Evolutionary conservation across 2,113 vertebrate genomes (phyloP).

Genomic region (Echinops telfairi): DNA sequence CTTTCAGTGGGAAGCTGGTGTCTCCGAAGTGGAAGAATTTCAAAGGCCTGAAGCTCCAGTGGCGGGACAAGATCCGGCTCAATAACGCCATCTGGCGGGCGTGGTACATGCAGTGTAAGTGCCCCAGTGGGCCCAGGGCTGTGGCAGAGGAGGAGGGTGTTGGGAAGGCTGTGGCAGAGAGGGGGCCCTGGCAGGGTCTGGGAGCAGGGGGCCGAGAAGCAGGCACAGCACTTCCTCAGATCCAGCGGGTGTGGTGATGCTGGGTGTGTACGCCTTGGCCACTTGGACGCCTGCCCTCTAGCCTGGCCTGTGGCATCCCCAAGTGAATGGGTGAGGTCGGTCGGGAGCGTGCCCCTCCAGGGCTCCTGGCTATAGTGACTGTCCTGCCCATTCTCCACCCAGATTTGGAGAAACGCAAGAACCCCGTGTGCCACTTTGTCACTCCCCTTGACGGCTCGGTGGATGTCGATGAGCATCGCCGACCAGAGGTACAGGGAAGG

Average conservation of each 20-base stretch:
- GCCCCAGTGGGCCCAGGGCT: not conserved
- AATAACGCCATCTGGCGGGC: slow-evolving; percentile 99
- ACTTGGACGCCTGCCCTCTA: not conserved
- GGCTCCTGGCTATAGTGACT: not conserved
- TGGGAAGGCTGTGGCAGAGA: not conserved
- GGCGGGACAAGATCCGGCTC: slow-evolving; percentile 99
- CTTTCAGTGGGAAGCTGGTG: slow-evolving; percentile 95
- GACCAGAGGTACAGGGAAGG: slow-evolving; percentile 89
- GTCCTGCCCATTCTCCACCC: not conserved
- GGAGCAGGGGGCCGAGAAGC: not conserved
- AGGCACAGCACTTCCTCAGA: not conserved
- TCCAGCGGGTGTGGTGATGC: no score
- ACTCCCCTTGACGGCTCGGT: slow-evolving; percentile 95
- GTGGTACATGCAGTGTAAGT: slow-evolving; percentile 99
- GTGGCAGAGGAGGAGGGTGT: not conserved
- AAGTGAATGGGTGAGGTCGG: no score
- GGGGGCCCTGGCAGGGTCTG: not conserved
- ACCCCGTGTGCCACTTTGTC: slow-evolving; percentile 97
- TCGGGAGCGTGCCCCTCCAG: not conserved
- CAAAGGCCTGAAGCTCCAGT: slow-evolving; percentile 97
- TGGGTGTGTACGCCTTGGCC: no score
- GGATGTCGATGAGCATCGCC: slow-evolving; percentile 92
- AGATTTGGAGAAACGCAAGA: slow-evolving; percentile 97
- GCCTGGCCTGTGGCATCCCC: not conserved
- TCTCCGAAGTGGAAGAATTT: slow-evolving; percentile 99